Evolutionary conservation across 2,113 vertebrate species (phyloP), one percentile per base, ranked within the genome.

Genomic region (Psammodynastes pulverulentus): DNA sequence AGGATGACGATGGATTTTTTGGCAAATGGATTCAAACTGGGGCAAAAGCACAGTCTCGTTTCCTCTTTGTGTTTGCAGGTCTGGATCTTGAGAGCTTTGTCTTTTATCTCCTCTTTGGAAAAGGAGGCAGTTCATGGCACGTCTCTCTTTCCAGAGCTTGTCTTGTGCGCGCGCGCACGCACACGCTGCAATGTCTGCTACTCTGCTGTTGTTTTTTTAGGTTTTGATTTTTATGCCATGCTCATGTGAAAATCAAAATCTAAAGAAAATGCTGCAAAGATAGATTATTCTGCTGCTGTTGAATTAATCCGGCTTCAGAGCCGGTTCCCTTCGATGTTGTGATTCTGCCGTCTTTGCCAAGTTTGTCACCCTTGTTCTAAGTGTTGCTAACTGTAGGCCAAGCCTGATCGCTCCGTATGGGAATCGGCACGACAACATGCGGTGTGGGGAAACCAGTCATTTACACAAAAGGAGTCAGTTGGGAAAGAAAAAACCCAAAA

Each of bases 131-230:
- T 90, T 92, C 94, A 89, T 12, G n/a, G 79, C 51, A 72, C 43
- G 87, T 96, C 72, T 49, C 91, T 93, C 5, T 89, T 24, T 91
- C 67, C 3, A 7, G 5, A 23, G 0, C 9, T 56, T 62, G 62
- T 53, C 53, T 93, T 5, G 46, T 58, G 43, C 39, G n/a, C 29
- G 91, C 4, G 43, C 58, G 53, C 56, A 34, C 39, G n/a, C 29
- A 90, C 4, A 45, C 58, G 53, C 56, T 94, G 58, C 53, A 62
- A 48, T 92, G 56, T 94, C 43, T 72, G 93, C 94, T 97, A 95
- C 91, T 92, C 93, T 94, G 96, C 96, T 97, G 97, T 97, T 94
- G 95, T 97, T 97, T 98, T 98, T 97, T 98, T 97, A 98, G 97
- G 97, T 96, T 98, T 98, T 97, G 96, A 96, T 97, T 98, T 98